Percentiles rank a stretch among this genome's conserved stretches.
phyloP scores from a whole-genome alignment of 2,888 invertebrate species.

The Caenorhabditis panamensis region DNA sequence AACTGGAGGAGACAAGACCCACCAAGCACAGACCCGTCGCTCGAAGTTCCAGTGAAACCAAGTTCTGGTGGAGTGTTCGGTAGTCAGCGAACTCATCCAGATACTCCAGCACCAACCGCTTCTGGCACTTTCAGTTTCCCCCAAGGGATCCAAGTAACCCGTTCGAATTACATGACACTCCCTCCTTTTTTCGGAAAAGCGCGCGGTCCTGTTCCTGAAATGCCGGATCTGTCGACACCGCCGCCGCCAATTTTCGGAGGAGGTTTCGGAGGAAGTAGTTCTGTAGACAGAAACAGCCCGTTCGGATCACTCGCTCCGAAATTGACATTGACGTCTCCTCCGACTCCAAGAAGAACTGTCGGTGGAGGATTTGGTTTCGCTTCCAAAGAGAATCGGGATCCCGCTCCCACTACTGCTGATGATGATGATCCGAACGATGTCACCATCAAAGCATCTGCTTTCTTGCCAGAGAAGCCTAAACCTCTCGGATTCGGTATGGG shows the following conservation, averaged over 20 bases:
- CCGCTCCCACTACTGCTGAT: neutral
- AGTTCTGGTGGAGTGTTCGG: neutral
- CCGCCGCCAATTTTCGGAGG: neutral
- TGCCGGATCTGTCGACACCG: neutral
- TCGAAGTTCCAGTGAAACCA: no score
- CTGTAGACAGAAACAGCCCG: neutral
- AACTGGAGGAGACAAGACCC: no score
- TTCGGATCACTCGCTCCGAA: neutral
- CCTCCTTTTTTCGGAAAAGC: neutral
- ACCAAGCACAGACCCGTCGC: no score
- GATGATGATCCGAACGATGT: neutral
- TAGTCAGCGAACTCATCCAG: no score
- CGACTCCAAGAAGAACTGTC: neutral
- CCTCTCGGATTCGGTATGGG: no score
- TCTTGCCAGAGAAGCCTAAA: neutral
- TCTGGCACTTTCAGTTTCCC: neutral
- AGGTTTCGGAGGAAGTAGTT: neutral
- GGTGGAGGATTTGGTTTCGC: conserved; percentile 4
- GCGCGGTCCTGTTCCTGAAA: neutral
- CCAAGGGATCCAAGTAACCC: neutral
- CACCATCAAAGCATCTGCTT: neutral
- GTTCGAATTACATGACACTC: neutral
- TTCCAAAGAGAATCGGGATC: neutral
- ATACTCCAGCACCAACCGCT: no score
- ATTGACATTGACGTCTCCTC: neutral